These are phyloP conservation scores for Bufo gargarizans DNA, from an alignment of 2,113 vertebrate species.

Conservation along the genomic window DNA sequence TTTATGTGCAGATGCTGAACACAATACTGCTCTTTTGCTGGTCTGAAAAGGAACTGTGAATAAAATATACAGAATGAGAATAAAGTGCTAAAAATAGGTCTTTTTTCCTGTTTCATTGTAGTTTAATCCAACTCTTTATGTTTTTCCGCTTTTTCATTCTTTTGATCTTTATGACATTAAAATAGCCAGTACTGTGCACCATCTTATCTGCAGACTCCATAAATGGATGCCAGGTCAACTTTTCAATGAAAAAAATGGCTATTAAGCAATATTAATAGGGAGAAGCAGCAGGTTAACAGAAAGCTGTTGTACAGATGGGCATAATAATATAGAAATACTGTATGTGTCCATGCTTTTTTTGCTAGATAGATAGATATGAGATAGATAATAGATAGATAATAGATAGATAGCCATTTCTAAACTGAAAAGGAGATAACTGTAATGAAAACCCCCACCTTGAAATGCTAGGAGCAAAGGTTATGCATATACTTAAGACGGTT, in stretches of 20 bases:
- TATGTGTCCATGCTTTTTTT: too few relatives aligned
- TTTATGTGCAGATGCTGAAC: slow-evolving; percentile 66
- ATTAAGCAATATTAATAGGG: slow-evolving; percentile 36
- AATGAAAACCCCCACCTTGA: slow-evolving; percentile 6
- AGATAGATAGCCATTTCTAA: neutral
- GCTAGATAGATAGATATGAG: too few relatives aligned
- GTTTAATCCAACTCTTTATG: slow-evolving; percentile 58
- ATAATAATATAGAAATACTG: neutral
- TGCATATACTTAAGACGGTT: slow-evolving; percentile 21
- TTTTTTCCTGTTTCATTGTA: slow-evolving; percentile 59
- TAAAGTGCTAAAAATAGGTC: slow-evolving; percentile 61
- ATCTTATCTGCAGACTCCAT: slow-evolving; percentile 55
- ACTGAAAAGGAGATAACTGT: neutral
- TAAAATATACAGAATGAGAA: slow-evolving; percentile 57
- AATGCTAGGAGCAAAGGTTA: slow-evolving; percentile 45
- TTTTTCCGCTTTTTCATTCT: slow-evolving; percentile 61
- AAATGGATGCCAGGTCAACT: slow-evolving; percentile 54
- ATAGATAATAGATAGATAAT: too few relatives aligned
- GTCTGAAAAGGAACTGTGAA: slow-evolving; percentile 61
- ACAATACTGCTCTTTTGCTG: slow-evolving; percentile 58
- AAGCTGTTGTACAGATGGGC: neutral
- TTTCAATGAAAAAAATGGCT: slow-evolving; percentile 34
- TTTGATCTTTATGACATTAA: slow-evolving; percentile 51
- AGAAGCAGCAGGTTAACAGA: slow-evolving; percentile 26
- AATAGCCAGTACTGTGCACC: slow-evolving; percentile 52